phyloP scores from a whole-genome alignment of 2,113 vertebrate species.

The Aptenodytes patagonicus region DNA sequence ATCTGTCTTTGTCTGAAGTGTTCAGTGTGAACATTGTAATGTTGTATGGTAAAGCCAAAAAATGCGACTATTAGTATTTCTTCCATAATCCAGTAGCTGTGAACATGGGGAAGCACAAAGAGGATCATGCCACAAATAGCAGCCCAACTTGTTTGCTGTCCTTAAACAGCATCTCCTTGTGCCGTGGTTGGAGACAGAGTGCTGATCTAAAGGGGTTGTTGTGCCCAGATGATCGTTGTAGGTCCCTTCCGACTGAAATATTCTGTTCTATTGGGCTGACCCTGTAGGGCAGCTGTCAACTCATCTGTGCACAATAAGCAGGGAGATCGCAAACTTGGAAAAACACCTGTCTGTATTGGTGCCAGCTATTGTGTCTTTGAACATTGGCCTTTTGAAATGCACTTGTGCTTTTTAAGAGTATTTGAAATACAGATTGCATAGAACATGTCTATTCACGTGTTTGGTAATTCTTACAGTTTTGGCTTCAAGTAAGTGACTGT shows the following conservation, averaged over 20 bases:
- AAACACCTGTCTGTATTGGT: neutral
- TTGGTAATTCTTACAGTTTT: neutral
- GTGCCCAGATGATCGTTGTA: neutral
- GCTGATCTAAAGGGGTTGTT: neutral
- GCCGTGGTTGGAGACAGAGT: neutral
- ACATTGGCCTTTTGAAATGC: neutral
- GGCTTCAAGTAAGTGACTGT: neutral
- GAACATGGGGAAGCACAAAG: neutral
- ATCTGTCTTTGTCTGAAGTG: neutral
- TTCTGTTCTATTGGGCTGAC: neutral
- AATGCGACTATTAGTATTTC: neutral
- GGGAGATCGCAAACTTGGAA: neutral
- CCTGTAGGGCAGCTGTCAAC: neutral
- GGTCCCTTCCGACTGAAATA: neutral
- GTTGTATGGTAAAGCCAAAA: neutral
- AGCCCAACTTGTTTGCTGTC: neutral
- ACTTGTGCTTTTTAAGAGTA: neutral
- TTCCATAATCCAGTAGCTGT: neutral
- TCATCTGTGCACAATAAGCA: neutral
- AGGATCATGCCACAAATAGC: neutral
- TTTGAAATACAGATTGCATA: neutral
- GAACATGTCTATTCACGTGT: neutral
- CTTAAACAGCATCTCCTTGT: neutral
- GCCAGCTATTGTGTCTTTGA: neutral
- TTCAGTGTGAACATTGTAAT: neutral